Conservation (phyloP, 2,888 invertebrate genomes). For the Mellilla xanthometata region DNA sequence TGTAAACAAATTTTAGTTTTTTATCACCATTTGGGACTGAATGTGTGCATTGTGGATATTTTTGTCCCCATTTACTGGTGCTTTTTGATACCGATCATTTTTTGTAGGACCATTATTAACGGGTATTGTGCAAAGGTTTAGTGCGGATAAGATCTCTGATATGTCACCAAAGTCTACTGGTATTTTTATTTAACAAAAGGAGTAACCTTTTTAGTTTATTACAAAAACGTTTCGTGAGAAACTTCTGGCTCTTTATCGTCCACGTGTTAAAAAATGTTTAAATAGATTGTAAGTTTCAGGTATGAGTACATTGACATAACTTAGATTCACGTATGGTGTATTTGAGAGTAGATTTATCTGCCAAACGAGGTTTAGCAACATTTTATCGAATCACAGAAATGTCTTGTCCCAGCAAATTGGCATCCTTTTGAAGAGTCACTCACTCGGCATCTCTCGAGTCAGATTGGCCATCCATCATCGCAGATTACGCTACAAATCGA, state of each 20-base stretch:
- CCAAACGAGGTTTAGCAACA: background rate
- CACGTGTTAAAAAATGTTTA: constrained; percentile 33
- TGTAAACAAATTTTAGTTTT: constrained; percentile 55
- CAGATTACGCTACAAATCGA: constrained; percentile 64
- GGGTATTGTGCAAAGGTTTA: constrained; percentile 76
- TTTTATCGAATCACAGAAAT: constrained; percentile 31
- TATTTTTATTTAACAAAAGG: constrained; percentile 60
- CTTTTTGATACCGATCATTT: constrained; percentile 79
- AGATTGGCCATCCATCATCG: constrained; percentile 60
- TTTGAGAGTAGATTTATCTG: no score
- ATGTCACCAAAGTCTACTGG: constrained; percentile 73
- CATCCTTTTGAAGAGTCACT: constrained; percentile 52
- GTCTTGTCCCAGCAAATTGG: constrained; percentile 44
- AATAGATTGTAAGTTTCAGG: constrained; percentile 25
- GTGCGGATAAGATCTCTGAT: constrained; percentile 77
- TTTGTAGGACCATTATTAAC: constrained; percentile 75
- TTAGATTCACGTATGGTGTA: no score
- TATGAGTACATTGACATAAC: background rate
- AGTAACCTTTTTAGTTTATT: constrained; percentile 65
- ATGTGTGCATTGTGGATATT: constrained; percentile 66
- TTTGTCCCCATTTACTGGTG: constrained; percentile 70
- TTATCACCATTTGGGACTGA: constrained; percentile 57
- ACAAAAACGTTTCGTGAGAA: constrained; percentile 61
- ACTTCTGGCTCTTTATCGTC: constrained; percentile 21
- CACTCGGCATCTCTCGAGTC: constrained; percentile 52